Evolutionary conservation across 2,888 invertebrate genomes (phyloP).

Genomic region (Andrena bicolor): DNA sequence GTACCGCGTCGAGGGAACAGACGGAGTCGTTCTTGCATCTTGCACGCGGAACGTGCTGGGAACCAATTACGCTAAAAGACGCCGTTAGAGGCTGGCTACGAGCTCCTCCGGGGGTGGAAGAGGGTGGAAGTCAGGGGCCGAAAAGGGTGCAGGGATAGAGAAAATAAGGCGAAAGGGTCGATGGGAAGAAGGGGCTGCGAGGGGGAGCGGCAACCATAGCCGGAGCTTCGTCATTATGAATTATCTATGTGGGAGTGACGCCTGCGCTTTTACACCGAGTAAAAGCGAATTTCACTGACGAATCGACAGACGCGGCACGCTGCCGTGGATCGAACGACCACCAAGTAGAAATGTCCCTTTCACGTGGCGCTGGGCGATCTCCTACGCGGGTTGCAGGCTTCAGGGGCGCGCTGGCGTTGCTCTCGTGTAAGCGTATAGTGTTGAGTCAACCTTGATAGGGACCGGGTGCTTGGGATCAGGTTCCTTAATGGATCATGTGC

Average conservation of each 20-base stretch:
- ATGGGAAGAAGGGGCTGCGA: constrained; percentile 21
- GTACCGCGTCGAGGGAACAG: background rate
- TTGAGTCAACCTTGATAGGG: too few species aligned
- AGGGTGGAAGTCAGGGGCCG: background rate
- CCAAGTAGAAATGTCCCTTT: background rate
- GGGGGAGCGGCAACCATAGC: constrained; percentile 56
- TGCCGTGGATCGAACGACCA: constrained; percentile 26
- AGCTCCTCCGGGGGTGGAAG: constrained; percentile 27
- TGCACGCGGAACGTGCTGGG: constrained; percentile 4
- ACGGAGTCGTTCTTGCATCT: background rate
- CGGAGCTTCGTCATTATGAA: constrained; percentile 66
- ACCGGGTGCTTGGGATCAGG: too few species aligned
- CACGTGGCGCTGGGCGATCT: background rate
- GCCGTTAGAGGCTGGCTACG: constrained; percentile 30
- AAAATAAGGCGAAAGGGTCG: constrained; percentile 34
- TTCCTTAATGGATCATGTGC: too few species aligned
- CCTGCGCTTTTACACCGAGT: constrained; percentile 59
- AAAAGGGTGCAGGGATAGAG: background rate
- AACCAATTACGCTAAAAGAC: constrained; percentile 67
- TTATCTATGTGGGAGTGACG: constrained; percentile 64
- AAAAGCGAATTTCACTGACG: constrained; percentile 62
- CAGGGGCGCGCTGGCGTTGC: too few species aligned
- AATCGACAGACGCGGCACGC: constrained; percentile 51
- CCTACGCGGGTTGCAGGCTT: too few species aligned
- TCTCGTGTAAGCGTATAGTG: too few species aligned